A percentile compares a stretch with the other conserved stretches of the same genome.
Conservation (phyloP, 2,888 invertebrate genomes). For the Poecilobothrus nobilitatus region DNA sequence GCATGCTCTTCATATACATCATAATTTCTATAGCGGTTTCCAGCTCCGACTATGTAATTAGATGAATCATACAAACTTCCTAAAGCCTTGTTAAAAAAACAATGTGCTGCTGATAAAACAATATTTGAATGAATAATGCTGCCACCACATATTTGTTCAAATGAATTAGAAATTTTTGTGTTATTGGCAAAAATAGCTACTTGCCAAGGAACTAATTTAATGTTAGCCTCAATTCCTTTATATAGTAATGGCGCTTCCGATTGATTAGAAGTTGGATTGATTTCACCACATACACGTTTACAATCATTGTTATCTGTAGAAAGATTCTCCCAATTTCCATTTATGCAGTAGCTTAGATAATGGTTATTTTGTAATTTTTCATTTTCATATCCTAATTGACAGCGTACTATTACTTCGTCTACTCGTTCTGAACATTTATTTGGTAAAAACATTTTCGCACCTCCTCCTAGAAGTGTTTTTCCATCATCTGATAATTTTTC, state of each 20-base stretch:
- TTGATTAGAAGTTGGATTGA: constrained; percentile 7
- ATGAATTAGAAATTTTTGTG: constrained; percentile 15
- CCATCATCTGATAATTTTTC: no score
- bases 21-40: constrained; percentile 22
- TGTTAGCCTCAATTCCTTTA: constrained; percentile 18
- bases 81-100: constrained; percentile 25
- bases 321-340: neutral
- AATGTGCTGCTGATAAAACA: constrained; percentile 29
- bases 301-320: constrained; percentile 21
- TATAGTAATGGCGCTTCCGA: constrained; percentile 18
- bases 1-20: neutral
- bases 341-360: neutral
- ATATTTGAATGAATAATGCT: constrained; percentile 30
- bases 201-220: constrained; percentile 31
- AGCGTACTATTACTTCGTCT: neutral
- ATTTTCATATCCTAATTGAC: neutral
- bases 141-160: no score
- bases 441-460: no score
- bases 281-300: constrained; percentile 30
- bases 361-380: neutral
- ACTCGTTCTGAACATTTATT: neutral
- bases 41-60: constrained; percentile 23
- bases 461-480: neutral
- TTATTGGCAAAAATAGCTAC: constrained; percentile 27
- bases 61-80: neutral